Conservation (phyloP, 1,140 invertebrate genomes). For the Palaemon carinicauda region DNA sequence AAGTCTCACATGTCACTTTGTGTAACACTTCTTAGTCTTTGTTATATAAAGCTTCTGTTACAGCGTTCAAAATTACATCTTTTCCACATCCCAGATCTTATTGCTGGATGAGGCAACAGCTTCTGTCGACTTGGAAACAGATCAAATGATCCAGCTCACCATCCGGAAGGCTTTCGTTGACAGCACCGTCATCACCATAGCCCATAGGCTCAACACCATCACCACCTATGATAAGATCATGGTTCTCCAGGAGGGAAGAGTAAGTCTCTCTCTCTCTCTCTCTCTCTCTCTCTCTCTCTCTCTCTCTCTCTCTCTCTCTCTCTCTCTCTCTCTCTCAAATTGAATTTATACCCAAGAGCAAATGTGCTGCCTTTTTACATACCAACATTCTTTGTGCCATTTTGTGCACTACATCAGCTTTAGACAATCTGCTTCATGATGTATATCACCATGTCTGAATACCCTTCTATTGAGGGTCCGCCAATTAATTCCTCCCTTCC, state of each 20-base stretch:
- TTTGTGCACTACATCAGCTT: too few relatives aligned
- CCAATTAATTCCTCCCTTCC: neutral
- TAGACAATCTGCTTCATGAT: too few relatives aligned
- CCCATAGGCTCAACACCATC: conserved; percentile 65
- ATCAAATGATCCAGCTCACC: conserved; percentile 73
- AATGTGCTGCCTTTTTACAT: too few relatives aligned
- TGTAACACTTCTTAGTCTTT: too few relatives aligned
- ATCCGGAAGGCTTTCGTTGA: conserved; percentile 70
- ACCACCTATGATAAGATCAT: conserved; percentile 67
- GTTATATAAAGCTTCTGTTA: too few relatives aligned
- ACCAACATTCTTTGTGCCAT: too few relatives aligned
- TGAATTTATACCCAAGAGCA: too few relatives aligned
- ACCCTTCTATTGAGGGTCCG: neutral
- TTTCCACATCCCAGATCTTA: conserved; percentile 63
- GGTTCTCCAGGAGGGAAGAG: conserved; percentile 72
- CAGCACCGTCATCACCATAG: conserved; percentile 69
- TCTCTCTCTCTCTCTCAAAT: too few relatives aligned
- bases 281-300: too few relatives aligned
- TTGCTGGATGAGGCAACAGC: conserved; percentile 71
- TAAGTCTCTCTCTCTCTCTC: conserved; percentile 56
- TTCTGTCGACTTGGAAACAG: conserved; percentile 71
- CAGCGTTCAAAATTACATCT: too few relatives aligned
- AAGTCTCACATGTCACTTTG: too few relatives aligned
- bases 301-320: too few relatives aligned
- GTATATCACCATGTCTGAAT: neutral